Evolutionary conservation across 2,888 invertebrate species (phyloP), one percentile per base, ranked within the genome.

Genomic region (Julus scanicus): DNA sequence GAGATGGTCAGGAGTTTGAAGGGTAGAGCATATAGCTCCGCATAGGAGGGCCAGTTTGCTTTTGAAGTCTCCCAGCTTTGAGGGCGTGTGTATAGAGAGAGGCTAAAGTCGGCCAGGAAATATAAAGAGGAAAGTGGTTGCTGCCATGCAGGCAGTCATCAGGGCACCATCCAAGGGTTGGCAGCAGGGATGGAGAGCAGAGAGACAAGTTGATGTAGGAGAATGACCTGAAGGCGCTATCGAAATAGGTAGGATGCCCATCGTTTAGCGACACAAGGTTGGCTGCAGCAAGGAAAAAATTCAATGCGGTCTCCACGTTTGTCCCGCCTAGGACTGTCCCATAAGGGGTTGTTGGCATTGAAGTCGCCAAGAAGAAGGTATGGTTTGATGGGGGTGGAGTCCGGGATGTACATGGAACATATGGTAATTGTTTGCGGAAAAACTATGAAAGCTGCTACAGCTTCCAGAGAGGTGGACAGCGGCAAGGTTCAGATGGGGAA

Each of bases 111-210:
- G 6, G 2, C 53, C 53, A 53, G 13, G 53, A 53, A 0, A 53
- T 11, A 13, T 53, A 13, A 13, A 53, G 9, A 3, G 53, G 53
- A 13, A 53, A 53, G 5, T 53, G 53, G 53, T 53, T 9, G 53
- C 2, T 53, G 53, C 53, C 53, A 53, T 53, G 53, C 0, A 53
- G 53, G 13, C 11, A 8, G 11, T 94, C 0, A 98, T 63, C n/a
- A 1, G 29, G 29, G 2, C 4, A 0, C 29, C 71, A 71, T 0
- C 9, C 9, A 8, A 29, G 29, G 29, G 6, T 8, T 9, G 71
- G 20, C 5, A 71, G 2, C 20, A 9, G 9, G 71, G 53, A 53
- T 13, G 71, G 71, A 20, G 71, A 71, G 71, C 71, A 71, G 8
- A 71, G 1, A 3, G 71, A 71, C 6, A 71, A 20, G 9, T 71